phyloP scores from a whole-genome alignment of 2,113 vertebrate genomes.

The Embiotoca jacksoni region DNA sequence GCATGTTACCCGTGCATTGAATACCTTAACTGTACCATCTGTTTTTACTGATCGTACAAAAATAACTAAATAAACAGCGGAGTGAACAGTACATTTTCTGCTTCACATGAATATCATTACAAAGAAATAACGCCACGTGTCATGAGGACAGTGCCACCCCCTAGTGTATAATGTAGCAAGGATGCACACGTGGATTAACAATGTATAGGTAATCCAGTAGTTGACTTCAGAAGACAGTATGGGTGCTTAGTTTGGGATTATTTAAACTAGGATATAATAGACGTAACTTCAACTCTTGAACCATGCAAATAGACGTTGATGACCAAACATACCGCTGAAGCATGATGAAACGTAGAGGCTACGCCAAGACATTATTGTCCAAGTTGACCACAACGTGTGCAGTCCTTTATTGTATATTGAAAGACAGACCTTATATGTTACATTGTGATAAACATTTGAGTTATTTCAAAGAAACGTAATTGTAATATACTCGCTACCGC shows the following conservation, averaged over 20 bases:
- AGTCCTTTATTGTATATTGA: neutral
- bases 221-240: too few relatives aligned
- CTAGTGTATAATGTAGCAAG: conserved; percentile 26
- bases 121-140: neutral
- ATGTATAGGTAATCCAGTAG: neutral
- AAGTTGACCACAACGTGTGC: too few relatives aligned
- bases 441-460: neutral
- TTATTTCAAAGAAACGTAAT: neutral
- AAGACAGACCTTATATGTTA: neutral
- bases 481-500: neutral
- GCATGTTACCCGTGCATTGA: conserved; percentile 3
- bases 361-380: neutral
- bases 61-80: neutral
- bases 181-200: neutral
- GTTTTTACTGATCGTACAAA: neutral
- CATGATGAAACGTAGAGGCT: too few relatives aligned
- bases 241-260: neutral
- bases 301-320: neutral
- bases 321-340: too few relatives aligned
- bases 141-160: conserved; percentile 27
- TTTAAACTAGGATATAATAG: neutral
- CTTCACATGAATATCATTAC: neutral
- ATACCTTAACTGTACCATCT: neutral
- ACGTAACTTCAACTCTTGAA: neutral
- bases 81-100: neutral